Conservation (phyloP, 2,888 invertebrate species). For the Onchidella celtica region DNA sequence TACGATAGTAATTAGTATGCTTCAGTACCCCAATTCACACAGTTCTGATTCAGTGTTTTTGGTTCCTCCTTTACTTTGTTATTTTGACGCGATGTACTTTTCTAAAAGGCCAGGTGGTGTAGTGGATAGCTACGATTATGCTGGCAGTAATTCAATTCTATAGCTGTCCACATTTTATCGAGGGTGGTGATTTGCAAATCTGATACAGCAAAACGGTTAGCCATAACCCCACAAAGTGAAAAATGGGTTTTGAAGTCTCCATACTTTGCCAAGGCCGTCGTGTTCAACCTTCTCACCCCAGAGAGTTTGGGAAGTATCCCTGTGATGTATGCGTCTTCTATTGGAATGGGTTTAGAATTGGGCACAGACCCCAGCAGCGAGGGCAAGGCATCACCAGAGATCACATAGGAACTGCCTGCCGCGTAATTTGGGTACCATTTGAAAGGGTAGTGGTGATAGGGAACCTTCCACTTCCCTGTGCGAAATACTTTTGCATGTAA, state of each 20-base stretch:
- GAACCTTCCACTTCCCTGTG: conserved; percentile 12
- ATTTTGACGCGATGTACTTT: no score
- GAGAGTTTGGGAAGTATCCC: conserved; percentile 32
- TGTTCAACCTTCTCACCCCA: conserved; percentile 9
- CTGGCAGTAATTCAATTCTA: conserved; percentile 22
- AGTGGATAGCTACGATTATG: no score
- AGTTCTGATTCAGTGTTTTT: no score
- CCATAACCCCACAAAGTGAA: neutral
- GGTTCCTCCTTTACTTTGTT: no score
- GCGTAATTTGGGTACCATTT: conserved; percentile 16
- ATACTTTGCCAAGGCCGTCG: conserved; percentile 7
- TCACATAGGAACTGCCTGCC: conserved; percentile 22
- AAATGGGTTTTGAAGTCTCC: neutral
- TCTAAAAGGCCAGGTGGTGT: no score
- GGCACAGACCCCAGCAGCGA: neutral
- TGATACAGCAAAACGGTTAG: neutral
- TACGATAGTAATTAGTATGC: no score
- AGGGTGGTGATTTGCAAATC: conserved; percentile 1
- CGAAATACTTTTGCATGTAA: conserved; percentile 1
- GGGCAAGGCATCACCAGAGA: conserved; percentile 17
- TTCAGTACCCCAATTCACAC: no score
- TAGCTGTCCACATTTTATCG: conserved; percentile 24
- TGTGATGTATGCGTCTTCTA: conserved; percentile 36
- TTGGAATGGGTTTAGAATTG: conserved; percentile 7
- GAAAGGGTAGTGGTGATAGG: conserved; percentile 11